Base-by-base conservation (phyloP, 2,888 invertebrate species). In the Nomada ferruginata region DNA sequence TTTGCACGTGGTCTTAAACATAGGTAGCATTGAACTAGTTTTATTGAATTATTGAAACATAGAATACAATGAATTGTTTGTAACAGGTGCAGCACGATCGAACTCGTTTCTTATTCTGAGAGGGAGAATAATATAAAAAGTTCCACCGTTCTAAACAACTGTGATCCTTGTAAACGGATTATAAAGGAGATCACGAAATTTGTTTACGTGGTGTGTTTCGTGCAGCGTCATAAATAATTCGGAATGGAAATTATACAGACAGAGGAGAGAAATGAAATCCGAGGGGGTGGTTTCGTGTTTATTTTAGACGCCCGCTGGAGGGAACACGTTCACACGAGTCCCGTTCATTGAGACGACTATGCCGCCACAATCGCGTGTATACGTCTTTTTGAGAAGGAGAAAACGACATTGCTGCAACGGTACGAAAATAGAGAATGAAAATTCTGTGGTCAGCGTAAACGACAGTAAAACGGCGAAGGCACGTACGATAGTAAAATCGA, bases 381-480 rank as follows among this genome's bases (percentile, higher is more conserved):
- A 53, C 44, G 74, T 73, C 75, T 50, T 68, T 70, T 76, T 47
- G 52, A 60, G 69, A 73, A 77, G 23, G 20, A 10, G 70, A 52
- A 61, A 64, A 61, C 61, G 74, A 69, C 78, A 80, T 83, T 61
- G 64, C 57, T 55, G 85, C 75, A 61, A 42, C 52, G 84, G 84
- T 89, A 91, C 90, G 83, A 88, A 91, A 91, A 91, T 91, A 91
- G 91, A 91, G 85, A 87, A 90, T 88, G 87, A 85, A 87, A 90
- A 89, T 85, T 84, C 82, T 79, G 84, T 84, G 84, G 82, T 63
- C 63, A 68, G 85, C 82, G 91, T 89, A 89, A 90, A 82, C 90
- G 82, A 87, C 90, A 88, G 91, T 90, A 90, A 90, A 84, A 84
- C 82, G 72, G 68, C 68, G 66, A 2, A 69, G 71, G 61, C 68